These are phyloP conservation scores for Lasioglossum calceatum DNA, from an alignment of 2,888 invertebrate species.

Conservation along the genomic window DNA sequence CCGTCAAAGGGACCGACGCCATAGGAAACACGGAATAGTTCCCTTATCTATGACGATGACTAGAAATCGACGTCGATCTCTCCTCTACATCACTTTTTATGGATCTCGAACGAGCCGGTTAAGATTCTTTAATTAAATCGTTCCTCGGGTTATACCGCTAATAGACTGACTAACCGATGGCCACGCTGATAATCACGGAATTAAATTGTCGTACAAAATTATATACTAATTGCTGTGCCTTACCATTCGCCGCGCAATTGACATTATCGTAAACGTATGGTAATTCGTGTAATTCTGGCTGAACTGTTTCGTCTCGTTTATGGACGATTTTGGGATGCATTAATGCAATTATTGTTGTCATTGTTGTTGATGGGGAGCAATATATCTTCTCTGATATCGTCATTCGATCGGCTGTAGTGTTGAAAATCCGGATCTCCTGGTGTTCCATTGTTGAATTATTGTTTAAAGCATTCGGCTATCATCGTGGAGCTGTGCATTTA, in stretches of 20 bases:
- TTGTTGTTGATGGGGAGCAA: background rate
- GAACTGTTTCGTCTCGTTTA: background rate
- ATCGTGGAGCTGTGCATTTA: background rate
- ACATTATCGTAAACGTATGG: background rate
- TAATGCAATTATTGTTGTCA: background rate
- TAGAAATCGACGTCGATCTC: background rate
- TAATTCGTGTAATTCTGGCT: background rate
- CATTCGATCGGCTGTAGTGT: background rate
- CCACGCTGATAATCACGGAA: slow-evolving; percentile 36
- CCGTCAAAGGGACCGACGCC: slow-evolving; percentile 26
- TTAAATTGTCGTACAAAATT: background rate
- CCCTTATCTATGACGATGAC: slow-evolving; percentile 21
- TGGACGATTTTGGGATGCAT: background rate
- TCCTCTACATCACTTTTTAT: background rate
- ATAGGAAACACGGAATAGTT: slow-evolving; percentile 24
- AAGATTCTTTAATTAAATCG: slow-evolving; percentile 52
- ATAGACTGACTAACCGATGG: slow-evolving; percentile 39
- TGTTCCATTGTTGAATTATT: background rate
- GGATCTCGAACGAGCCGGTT: background rate
- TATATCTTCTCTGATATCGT: no score
- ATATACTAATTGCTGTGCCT: background rate
- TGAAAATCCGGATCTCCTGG: background rate
- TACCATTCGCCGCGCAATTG: background rate
- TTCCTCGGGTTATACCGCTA: slow-evolving; percentile 37
- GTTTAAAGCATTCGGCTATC: background rate